A percentile compares a stretch with the other conserved stretches of the same genome.
These are phyloP conservation scores for Elysia crispata DNA, from an alignment of 2,888 invertebrate genomes.

Conservation along the genomic window DNA sequence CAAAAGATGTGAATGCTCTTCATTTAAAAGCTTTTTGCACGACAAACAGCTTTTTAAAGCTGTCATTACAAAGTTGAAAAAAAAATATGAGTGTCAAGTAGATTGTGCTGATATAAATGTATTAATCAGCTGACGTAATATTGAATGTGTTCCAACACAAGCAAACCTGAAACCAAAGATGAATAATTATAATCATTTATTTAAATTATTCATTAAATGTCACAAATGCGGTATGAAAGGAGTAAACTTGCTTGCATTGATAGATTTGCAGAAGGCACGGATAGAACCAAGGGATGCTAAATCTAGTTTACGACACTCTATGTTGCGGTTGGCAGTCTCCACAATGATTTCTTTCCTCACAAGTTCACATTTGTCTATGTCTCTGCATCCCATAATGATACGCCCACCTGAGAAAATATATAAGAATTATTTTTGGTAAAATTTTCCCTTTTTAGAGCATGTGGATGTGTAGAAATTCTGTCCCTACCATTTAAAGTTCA, in stretches of 20 bases:
- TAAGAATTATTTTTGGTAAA: too few species aligned
- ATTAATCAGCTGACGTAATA: not conserved
- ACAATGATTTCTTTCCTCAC: conserved; percentile 76
- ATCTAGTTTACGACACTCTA: conserved; percentile 77
- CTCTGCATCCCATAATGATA: conserved; percentile 91
- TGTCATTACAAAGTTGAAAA: too few species aligned
- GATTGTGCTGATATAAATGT: too few species aligned
- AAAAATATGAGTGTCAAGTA: too few species aligned
- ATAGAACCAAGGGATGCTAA: conserved; percentile 79
- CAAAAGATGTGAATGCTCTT: too few species aligned
- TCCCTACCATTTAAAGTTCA: too few species aligned
- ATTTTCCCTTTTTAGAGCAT: too few species aligned
- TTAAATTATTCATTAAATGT: too few species aligned
- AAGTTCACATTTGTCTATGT: conserved; percentile 85
- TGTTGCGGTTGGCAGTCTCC: conserved; percentile 78
- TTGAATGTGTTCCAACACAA: not conserved
- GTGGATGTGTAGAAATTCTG: too few species aligned
- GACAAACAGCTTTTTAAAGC: too few species aligned
- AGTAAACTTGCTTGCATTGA: conserved; percentile 80
- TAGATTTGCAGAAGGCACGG: conserved; percentile 89
- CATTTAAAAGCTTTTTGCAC: too few species aligned
- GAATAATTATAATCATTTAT: not conserved
- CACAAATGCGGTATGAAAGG: too few species aligned
- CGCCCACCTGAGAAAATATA: conserved; percentile 81
- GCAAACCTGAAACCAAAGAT: not conserved